Conservation (phyloP, 2,888 invertebrate species). For the Platypus cylindrus region DNA sequence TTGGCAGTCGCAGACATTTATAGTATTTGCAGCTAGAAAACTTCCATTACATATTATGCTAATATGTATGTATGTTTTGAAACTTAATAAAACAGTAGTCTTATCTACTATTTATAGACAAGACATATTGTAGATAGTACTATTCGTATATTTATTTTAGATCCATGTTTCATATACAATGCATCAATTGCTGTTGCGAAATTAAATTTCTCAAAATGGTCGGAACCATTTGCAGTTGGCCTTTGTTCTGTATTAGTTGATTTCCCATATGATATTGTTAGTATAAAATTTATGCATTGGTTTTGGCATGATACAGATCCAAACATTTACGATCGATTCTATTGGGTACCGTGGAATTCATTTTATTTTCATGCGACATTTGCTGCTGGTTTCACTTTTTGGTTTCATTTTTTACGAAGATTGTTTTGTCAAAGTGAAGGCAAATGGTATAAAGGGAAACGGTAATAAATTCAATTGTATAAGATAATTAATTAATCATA, state of each 20-base stretch:
- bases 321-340: slow-evolving; percentile 57
- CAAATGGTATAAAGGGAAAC: slow-evolving; percentile 41
- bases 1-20: slow-evolving; percentile 68
- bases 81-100: too few species aligned
- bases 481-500: too few species aligned
- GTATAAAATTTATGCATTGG: slow-evolving; percentile 70
- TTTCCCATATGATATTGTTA: slow-evolving; percentile 67
- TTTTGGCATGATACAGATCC: slow-evolving; percentile 72
- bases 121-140: too few species aligned
- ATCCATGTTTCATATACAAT: slow-evolving; percentile 49
- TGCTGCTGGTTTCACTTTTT: slow-evolving; percentile 56
- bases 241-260: slow-evolving; percentile 59
- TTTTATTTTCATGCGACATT: slow-evolving; percentile 72
- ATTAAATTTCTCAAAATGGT: slow-evolving; percentile 42
- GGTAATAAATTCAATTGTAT: slow-evolving; percentile 14
- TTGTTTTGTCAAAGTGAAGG: slow-evolving; percentile 41
- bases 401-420: slow-evolving; percentile 47
- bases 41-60: slow-evolving; percentile 61
- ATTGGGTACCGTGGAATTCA: slow-evolving; percentile 76
- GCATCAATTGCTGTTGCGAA: slow-evolving; percentile 45
- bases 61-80: slow-evolving; percentile 43
- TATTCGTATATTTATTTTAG: slow-evolving; percentile 24
- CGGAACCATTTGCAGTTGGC: slow-evolving; percentile 56
- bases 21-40: slow-evolving; percentile 57
- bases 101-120: too few species aligned